These are phyloP conservation scores for Drosophila navojoa DNA, from an alignment of 1,140 invertebrate genomes.

Conservation along the genomic window DNA sequence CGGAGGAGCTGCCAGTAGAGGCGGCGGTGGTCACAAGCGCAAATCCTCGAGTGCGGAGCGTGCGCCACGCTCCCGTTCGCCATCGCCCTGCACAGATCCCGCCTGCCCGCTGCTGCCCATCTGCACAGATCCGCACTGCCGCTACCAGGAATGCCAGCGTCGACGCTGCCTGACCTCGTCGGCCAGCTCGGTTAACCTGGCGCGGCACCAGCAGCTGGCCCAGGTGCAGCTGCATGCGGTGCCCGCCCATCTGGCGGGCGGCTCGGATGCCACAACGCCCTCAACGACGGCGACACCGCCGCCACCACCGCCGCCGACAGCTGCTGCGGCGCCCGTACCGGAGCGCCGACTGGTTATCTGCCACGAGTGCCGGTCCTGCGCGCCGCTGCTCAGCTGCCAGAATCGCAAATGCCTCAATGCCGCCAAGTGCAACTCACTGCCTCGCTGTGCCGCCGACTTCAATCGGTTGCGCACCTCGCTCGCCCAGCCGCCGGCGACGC, in stretches of 20 bases:
- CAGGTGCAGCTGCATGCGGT: slow-evolving; percentile 80
- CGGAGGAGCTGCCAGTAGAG: slow-evolving; percentile 4
- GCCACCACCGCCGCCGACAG: slow-evolving; percentile 22
- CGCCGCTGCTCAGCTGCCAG: slow-evolving; percentile 75
- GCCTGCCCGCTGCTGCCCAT: slow-evolving; percentile 80
- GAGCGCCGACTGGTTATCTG: slow-evolving; percentile 75
- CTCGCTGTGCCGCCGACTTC: slow-evolving; percentile 82
- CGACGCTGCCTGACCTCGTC: slow-evolving; percentile 67
- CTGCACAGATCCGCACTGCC: slow-evolving; percentile 83
- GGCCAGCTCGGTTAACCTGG: slow-evolving; percentile 72
- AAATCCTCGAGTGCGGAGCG: slow-evolving; percentile 83
- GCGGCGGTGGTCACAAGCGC: slow-evolving; percentile 55
- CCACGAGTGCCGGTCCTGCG: slow-evolving; percentile 79
- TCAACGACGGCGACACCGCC: slow-evolving; percentile 73
- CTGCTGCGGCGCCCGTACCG: slow-evolving; percentile 1
- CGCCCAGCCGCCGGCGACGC: slow-evolving; percentile 72
- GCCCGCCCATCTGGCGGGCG: slow-evolving; percentile 63
- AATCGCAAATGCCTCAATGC: slow-evolving; percentile 83
- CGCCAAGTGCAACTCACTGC: slow-evolving; percentile 84
- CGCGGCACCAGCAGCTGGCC: slow-evolving; percentile 75
- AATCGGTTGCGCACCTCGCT: slow-evolving; percentile 79
- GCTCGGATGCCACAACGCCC: slow-evolving; percentile 73
- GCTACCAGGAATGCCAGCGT: slow-evolving; percentile 72
- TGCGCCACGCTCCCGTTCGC: slow-evolving; percentile 72
- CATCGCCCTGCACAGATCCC: slow-evolving; percentile 82